phyloP scores from a whole-genome alignment of 2,888 invertebrate species.

The Epinotia bilunana region DNA sequence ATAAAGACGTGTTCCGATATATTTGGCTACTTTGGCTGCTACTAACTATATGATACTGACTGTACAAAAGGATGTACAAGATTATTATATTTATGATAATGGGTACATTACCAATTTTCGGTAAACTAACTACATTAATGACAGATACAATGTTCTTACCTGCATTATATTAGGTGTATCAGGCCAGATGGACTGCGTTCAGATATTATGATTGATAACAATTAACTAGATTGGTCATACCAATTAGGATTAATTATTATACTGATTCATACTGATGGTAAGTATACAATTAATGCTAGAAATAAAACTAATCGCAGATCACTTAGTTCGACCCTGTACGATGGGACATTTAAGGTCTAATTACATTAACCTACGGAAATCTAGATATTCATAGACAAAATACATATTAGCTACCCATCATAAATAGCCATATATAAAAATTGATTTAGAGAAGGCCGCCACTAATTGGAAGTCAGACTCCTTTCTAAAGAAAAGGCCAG shows the following conservation, averaged over 20 bases:
- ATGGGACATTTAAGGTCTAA: slow-evolving; percentile 15
- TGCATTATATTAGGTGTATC: background rate
- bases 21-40: too few relatives aligned
- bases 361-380: background rate
- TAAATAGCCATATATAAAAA: background rate
- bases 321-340: slow-evolving; percentile 32
- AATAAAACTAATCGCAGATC: slow-evolving; percentile 2
- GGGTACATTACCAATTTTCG: too few relatives aligned
- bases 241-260: slow-evolving; percentile 2
- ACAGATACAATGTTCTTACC: background rate
- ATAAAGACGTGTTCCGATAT: too few relatives aligned
- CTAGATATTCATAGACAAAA: background rate
- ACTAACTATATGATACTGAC: too few relatives aligned
- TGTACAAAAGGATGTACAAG: too few relatives aligned
- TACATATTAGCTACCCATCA: background rate
- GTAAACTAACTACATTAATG: background rate
- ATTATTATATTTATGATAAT: too few relatives aligned
- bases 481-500: background rate
- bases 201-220: background rate
- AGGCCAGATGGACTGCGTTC: background rate
- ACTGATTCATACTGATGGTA: background rate
- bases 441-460: background rate
- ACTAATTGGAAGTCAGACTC: background rate
- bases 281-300: slow-evolving; percentile 5
- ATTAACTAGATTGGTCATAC: background rate